phyloP scores from a whole-genome alignment of 2,888 invertebrate genomes.

The Acrocera orbiculus region DNA sequence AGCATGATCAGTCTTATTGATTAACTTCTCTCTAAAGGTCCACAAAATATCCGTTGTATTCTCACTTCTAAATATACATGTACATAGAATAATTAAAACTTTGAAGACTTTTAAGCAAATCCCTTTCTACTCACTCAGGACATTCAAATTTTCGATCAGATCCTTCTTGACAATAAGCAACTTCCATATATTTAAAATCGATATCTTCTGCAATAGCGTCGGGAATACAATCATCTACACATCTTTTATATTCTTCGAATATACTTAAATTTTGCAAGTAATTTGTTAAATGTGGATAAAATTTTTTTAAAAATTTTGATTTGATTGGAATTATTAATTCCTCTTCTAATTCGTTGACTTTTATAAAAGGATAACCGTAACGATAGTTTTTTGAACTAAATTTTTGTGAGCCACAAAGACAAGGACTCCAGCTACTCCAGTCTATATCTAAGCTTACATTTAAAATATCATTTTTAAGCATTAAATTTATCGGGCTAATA shows the following conservation, averaged over 20 bases:
- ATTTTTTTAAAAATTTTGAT: constrained; percentile 3
- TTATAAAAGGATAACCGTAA: constrained; percentile 5
- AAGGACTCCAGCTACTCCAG: constrained; percentile 6
- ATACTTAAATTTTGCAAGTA: constrained; percentile 3
- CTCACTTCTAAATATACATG: constrained; percentile 3
- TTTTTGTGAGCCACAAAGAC: constrained; percentile 6
- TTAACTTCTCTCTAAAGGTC: constrained; percentile 5
- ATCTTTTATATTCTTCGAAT: constrained; percentile 6
- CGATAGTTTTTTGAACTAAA: constrained; percentile 5
- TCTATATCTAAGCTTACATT: constrained; percentile 2
- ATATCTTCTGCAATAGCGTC: constrained; percentile 6
- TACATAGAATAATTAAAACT: too few species aligned
- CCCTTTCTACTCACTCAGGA: constrained; percentile 4
- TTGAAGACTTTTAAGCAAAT: neutral
- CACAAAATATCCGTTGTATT: constrained; percentile 7
- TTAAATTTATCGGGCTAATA: constrained; percentile 1
- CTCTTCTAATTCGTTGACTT: constrained; percentile 4
- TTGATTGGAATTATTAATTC: constrained; percentile 5
- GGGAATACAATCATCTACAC: constrained; percentile 6
- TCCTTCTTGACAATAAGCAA: constrained; percentile 5
- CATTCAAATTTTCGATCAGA: constrained; percentile 4
- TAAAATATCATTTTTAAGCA: constrained; percentile 4
- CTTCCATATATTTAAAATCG: constrained; percentile 5
- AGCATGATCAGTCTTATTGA: constrained; percentile 3
- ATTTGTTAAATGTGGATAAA: constrained; percentile 4